phyloP scores from a whole-genome alignment of 2,888 invertebrate genomes.

The Pyrochroa serraticornis region DNA sequence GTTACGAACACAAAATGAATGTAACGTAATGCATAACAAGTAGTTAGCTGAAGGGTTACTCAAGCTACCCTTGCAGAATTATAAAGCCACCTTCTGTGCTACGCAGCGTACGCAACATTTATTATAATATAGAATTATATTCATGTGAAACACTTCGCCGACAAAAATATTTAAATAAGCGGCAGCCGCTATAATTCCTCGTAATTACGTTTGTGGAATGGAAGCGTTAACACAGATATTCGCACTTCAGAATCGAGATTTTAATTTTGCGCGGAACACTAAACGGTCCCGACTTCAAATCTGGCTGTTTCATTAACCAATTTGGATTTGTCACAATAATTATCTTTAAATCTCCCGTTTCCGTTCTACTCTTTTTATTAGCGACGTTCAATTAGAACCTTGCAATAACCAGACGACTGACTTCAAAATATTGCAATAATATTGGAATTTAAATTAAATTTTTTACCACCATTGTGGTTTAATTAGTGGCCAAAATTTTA shows the following conservation, averaged over 20 bases:
- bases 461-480: slow-evolving; percentile 22
- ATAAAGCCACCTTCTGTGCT: slow-evolving; percentile 50
- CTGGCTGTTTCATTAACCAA: slow-evolving; percentile 18
- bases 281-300: background rate
- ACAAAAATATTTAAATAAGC: slow-evolving; percentile 12
- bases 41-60: slow-evolving; percentile 56
- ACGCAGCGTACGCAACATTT: slow-evolving; percentile 51
- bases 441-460: slow-evolving; percentile 29
- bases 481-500: slow-evolving; percentile 17
- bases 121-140: slow-evolving; percentile 45
- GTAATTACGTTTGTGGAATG: slow-evolving; percentile 8
- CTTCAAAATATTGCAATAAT: slow-evolving; percentile 24
- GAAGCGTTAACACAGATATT: background rate
- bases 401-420: slow-evolving; percentile 25
- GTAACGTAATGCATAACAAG: slow-evolving; percentile 59
- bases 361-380: slow-evolving; percentile 24
- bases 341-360: slow-evolving; percentile 20
- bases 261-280: slow-evolving; percentile 7
- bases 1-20: slow-evolving; percentile 57
- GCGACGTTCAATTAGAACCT: slow-evolving; percentile 25
- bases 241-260: background rate
- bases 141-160: slow-evolving; percentile 26
- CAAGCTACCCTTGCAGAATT: slow-evolving; percentile 53
- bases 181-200: slow-evolving; percentile 5
- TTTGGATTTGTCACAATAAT: slow-evolving; percentile 27